Evolutionary conservation across 2,113 vertebrate genomes (phyloP).

Genomic region (Crotalus viridis): DNA sequence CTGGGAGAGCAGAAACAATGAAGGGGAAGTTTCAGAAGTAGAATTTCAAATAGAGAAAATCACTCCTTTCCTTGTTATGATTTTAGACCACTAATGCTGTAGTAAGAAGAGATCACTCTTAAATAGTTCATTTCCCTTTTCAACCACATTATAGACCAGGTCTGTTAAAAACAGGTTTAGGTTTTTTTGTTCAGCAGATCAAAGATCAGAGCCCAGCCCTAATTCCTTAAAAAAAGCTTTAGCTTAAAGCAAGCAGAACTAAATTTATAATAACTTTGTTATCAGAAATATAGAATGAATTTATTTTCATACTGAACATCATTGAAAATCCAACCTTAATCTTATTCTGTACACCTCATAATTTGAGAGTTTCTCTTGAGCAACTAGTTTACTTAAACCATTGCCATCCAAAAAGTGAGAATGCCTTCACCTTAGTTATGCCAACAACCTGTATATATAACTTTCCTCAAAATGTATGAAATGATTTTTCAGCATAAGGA

Average conservation of each 20-base stretch:
- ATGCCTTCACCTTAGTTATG: constrained; percentile 3
- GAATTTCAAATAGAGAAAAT: neutral
- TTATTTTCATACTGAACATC: constrained; percentile 40
- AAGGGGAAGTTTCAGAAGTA: neutral
- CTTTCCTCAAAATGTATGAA: neutral
- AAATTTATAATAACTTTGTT: neutral
- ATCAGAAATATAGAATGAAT: constrained; percentile 10
- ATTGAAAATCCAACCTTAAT: constrained; percentile 21
- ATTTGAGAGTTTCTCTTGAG: neutral
- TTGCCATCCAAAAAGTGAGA: neutral
- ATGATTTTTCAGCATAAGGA: neutral
- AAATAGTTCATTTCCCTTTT: neutral
- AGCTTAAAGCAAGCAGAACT: neutral
- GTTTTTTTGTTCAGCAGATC: neutral
- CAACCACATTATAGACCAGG: neutral
- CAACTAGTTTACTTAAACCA: constrained; percentile 6
- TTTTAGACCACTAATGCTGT: neutral
- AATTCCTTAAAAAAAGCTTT: neutral
- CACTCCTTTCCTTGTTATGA: constrained; percentile 7
- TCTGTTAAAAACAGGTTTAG: neutral
- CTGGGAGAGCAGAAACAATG: neutral
- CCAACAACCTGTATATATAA: constrained; percentile 6
- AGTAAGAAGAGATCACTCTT: neutral
- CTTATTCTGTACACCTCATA: neutral
- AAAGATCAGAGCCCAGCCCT: neutral